Conservation (phyloP, 2,888 invertebrate genomes). For the Synanthedon tipuliformis region DNA sequence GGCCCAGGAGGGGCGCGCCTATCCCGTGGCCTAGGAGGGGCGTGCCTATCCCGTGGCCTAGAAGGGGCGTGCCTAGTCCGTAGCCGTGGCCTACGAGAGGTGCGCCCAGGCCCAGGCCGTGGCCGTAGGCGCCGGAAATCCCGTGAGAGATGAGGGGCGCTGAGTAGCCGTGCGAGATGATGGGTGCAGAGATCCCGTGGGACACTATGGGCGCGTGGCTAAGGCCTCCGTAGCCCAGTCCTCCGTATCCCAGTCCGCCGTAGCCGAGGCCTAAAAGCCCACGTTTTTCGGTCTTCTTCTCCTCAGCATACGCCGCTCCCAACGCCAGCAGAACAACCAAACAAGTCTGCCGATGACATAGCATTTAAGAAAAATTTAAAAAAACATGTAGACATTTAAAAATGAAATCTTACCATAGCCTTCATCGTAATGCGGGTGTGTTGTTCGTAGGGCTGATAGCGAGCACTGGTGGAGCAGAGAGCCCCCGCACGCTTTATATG, state of each 20-base stretch:
- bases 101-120: slow-evolving; percentile 20
- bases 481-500: slow-evolving; percentile 20
- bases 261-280: slow-evolving; percentile 55
- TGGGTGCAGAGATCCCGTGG: not conserved
- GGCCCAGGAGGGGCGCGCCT: slow-evolving; percentile 19
- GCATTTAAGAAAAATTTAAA: too few species aligned
- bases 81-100: slow-evolving; percentile 17
- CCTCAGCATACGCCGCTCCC: slow-evolving; percentile 41
- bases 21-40: slow-evolving; percentile 22
- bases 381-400: not conserved
- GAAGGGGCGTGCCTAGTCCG: slow-evolving; percentile 8
- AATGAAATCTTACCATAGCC: slow-evolving; percentile 17
- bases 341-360: too few species aligned
- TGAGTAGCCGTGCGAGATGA: not conserved
- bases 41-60: slow-evolving; percentile 2
- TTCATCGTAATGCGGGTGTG: slow-evolving; percentile 17
- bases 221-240: not conserved
- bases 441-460: slow-evolving; percentile 8
- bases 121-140: slow-evolving; percentile 22
- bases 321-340: slow-evolving; percentile 33
- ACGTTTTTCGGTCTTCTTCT: slow-evolving; percentile 60
- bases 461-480: slow-evolving; percentile 19
- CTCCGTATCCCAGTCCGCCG: slow-evolving; percentile 22
- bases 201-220: not conserved
- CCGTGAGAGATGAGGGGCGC: not conserved